phyloP scores from a whole-genome alignment of 2,113 vertebrate species.

The Nothobranchius furzeri region DNA sequence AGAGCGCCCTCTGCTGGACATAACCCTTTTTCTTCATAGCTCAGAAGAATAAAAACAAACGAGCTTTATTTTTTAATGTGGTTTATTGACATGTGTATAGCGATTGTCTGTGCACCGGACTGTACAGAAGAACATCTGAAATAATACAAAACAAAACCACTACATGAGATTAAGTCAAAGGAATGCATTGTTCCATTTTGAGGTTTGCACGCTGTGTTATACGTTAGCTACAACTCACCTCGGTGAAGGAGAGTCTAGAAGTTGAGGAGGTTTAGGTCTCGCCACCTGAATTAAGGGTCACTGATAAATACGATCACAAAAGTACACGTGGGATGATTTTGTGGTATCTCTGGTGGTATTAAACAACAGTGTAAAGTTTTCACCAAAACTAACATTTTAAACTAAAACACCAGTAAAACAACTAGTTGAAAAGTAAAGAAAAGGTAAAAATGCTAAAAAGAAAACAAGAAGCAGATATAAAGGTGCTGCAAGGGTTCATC shows the following conservation, averaged over 20 bases:
- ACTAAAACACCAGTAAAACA: background rate
- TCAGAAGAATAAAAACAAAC: background rate
- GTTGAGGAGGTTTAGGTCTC: conserved; percentile 43
- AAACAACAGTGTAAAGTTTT: conserved; percentile 30
- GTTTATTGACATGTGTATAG: conserved; percentile 81
- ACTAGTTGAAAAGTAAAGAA: background rate
- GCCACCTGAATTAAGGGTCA: conserved; percentile 27
- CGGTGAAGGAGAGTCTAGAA: conserved; percentile 34
- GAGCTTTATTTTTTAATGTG: conserved; percentile 15
- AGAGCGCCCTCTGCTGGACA: conserved; percentile 60
- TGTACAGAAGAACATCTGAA: conserved; percentile 72
- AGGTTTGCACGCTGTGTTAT: conserved; percentile 55
- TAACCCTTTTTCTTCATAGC: too few species aligned
- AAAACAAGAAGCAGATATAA: conserved; percentile 30
- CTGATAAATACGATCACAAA: background rate
- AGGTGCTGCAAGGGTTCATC: conserved; percentile 59
- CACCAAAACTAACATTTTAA: conserved; percentile 25
- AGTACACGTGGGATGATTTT: conserved; percentile 20
- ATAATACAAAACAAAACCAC: conserved; percentile 63
- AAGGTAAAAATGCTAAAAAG: conserved; percentile 3
- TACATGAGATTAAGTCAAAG: conserved; percentile 63
- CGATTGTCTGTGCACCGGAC: conserved; percentile 81
- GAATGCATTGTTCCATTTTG: conserved; percentile 63
- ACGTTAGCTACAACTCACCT: conserved; percentile 50
- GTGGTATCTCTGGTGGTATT: conserved; percentile 26